phyloP scores from a whole-genome alignment of 2,797 vertebrate species.

The Spondyliosoma cantharus region DNA sequence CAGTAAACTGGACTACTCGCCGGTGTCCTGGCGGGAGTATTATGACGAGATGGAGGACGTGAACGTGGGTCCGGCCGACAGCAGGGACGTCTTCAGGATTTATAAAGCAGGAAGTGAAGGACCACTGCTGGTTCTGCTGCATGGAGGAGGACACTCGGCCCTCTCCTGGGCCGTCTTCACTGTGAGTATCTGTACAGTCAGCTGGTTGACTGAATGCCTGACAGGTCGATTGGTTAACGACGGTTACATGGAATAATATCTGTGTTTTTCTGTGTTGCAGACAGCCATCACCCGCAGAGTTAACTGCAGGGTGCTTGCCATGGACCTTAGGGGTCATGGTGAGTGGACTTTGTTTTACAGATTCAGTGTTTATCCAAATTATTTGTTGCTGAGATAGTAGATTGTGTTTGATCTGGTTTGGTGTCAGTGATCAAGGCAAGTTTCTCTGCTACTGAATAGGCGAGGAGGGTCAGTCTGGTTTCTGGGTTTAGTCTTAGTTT shows the following conservation, averaged over 20 bases:
- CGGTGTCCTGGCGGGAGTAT: constrained; percentile 79
- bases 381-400: background rate
- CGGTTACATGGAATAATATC: background rate
- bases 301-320: constrained; percentile 77
- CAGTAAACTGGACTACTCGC: constrained; percentile 72
- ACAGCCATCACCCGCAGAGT: constrained; percentile 73
- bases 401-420: background rate
- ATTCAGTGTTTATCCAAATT: background rate
- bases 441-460: no score
- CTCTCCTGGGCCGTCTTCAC: constrained; percentile 82
- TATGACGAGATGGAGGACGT: constrained; percentile 81
- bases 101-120: constrained; percentile 72
- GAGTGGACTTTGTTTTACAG: constrained; percentile 1
- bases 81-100: constrained; percentile 76
- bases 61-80: constrained; percentile 64
- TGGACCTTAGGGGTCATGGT: constrained; percentile 82
- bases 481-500: background rate
- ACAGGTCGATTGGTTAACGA: background rate
- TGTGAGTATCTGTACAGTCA: constrained; percentile 37
- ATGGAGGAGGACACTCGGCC: constrained; percentile 79
- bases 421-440: no score
- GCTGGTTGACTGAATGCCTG: rapidly evolving
- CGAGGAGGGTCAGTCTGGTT: background rate
- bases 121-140: constrained; percentile 79
- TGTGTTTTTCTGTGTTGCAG: constrained; percentile 55